Evolutionary conservation across 2,113 vertebrate species (phyloP).

Genomic region (Psophia crepitans): DNA sequence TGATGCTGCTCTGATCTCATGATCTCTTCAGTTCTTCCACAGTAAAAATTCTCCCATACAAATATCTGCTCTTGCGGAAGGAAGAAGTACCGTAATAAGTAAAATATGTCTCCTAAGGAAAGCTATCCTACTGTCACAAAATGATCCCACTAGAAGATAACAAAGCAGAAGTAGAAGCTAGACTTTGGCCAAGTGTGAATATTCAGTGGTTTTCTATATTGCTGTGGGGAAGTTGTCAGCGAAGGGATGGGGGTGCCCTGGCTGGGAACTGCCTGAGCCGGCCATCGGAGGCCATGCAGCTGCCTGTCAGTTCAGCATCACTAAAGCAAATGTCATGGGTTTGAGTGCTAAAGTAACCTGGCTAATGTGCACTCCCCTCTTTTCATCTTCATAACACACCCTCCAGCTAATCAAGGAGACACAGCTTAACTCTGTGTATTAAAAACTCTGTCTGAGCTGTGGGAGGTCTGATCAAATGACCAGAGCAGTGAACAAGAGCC

Average conservation of each 20-base stretch:
- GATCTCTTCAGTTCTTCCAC: neutral
- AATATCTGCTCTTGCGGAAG: neutral
- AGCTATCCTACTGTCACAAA: neutral
- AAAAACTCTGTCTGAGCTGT: neutral
- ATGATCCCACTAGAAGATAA: neutral
- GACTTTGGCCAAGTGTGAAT: neutral
- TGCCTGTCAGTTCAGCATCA: neutral
- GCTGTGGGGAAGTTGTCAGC: neutral
- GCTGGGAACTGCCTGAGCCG: neutral
- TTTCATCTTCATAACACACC: neutral
- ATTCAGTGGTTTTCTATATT: neutral
- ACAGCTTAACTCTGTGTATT: neutral
- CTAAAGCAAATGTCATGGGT: neutral
- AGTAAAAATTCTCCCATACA: neutral
- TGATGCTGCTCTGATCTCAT: neutral
- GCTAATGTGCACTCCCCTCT: neutral
- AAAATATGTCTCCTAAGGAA: neutral
- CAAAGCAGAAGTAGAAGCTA: neutral
- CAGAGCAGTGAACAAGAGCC: neutral
- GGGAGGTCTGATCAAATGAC: neutral
- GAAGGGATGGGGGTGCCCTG: rapidly evolving
- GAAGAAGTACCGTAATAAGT: neutral
- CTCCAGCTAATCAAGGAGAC: neutral
- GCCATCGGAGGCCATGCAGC: neutral
- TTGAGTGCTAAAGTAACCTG: neutral